Conservation (phyloP, 1,140 invertebrate species). For the Paralvinella palmiformis region DNA sequence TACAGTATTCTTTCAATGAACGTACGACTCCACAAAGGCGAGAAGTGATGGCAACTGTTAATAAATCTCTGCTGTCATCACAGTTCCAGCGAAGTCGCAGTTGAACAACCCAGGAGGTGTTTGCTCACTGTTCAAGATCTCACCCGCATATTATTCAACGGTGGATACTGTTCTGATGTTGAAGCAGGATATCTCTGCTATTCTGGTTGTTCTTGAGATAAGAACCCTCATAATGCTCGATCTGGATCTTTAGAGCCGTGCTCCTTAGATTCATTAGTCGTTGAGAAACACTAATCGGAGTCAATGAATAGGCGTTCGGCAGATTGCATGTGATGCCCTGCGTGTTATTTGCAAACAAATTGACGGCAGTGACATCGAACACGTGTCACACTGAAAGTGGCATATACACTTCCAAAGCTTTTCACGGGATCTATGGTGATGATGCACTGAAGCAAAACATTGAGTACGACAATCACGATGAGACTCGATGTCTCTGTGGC, state of each 20-base stretch:
- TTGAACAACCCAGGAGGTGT: no score
- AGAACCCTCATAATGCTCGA: background rate
- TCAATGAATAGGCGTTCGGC: background rate
- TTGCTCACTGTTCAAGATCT: background rate
- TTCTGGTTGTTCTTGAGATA: background rate
- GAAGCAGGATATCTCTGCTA: background rate
- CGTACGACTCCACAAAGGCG: no score
- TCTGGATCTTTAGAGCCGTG: background rate
- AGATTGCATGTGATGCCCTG: slow-evolving; percentile 3
- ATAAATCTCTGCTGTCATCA: no score
- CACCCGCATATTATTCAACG: background rate
- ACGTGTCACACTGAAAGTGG: background rate
- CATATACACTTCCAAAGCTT: slow-evolving; percentile 3
- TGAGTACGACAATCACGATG: no score
- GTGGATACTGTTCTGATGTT: background rate
- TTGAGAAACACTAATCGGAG: background rate
- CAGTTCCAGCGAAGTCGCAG: no score
- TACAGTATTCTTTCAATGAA: no score
- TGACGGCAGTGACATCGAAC: background rate
- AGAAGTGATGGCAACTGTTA: no score
- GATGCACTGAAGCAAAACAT: no score
- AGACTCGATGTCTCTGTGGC: no score
- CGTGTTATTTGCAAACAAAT: background rate
- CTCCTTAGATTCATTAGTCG: slow-evolving; percentile 1
- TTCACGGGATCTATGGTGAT: background rate